Conservation (phyloP, 2,113 vertebrate species). For the Hippocampus zosterae region DNA sequence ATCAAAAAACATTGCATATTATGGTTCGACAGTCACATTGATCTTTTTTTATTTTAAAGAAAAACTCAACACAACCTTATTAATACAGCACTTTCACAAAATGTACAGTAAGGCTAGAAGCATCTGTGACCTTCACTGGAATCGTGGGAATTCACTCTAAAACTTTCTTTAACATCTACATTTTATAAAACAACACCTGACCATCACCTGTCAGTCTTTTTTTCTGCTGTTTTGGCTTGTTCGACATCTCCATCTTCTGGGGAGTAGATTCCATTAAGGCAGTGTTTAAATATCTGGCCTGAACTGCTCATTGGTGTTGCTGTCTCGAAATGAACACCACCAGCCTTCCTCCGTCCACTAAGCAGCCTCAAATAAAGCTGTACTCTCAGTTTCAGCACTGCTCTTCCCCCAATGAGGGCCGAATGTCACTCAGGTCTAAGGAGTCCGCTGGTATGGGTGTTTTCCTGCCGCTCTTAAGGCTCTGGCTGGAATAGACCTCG, state of each 20-base stretch:
- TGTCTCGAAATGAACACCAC: neutral
- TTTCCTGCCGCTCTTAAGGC: conserved; percentile 48
- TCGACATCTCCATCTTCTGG: conserved; percentile 8
- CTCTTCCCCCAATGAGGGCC: conserved; percentile 60
- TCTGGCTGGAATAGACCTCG: conserved; percentile 57
- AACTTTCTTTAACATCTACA: conserved; percentile 20
- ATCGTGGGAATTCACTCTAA: neutral
- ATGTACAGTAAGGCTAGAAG: conserved; percentile 42
- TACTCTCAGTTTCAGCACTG: conserved; percentile 57
- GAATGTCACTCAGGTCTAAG: conserved; percentile 60
- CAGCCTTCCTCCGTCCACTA: neutral
- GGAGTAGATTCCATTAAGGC: conserved; percentile 50
- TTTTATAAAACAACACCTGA: conserved; percentile 1
- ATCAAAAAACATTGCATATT: conserved; percentile 3
- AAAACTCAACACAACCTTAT: too few relatives aligned
- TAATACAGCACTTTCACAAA: too few relatives aligned
- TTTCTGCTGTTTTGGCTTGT: neutral
- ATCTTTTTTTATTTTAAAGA: neutral
- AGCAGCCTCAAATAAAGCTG: conserved; percentile 4
- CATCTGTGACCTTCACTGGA: conserved; percentile 15
- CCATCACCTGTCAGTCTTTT: neutral
- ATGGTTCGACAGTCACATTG: conserved; percentile 15
- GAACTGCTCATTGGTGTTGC: neutral
- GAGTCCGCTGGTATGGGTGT: conserved; percentile 55
- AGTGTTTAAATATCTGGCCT: conserved; percentile 23